Evolutionary conservation across 1,140 invertebrate species (phyloP).

Genomic region (Periplaneta americana): DNA sequence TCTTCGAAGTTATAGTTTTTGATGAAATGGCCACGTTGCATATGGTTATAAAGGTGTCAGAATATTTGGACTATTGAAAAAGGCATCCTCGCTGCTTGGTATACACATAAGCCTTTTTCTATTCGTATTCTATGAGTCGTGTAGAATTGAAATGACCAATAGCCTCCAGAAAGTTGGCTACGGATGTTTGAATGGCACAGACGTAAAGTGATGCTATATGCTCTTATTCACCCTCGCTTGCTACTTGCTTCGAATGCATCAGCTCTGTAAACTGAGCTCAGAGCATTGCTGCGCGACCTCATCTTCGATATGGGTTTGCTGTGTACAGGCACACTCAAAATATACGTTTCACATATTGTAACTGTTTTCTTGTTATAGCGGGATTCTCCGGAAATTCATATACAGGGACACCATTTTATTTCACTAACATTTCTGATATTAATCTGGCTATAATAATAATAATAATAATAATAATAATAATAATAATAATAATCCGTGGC

Average conservation of each 20-base stretch:
- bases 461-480: too few relatives aligned
- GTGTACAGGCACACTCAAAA: neutral
- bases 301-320: neutral
- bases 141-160: neutral
- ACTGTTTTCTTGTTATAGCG: too few relatives aligned
- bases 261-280: neutral
- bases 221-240: neutral
- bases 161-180: neutral
- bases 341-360: neutral
- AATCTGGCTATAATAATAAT: too few relatives aligned
- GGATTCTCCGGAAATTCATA: too few relatives aligned
- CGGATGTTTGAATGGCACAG: neutral
- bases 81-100: neutral
- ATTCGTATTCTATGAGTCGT: neutral
- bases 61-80: neutral
- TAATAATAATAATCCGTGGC: too few relatives aligned
- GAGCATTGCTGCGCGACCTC: neutral
- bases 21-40: neutral
- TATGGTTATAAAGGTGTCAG: neutral
- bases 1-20: neutral
- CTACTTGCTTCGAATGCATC: neutral
- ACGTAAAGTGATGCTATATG: neutral
- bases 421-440: too few relatives aligned
- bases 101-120: neutral
- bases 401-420: too few relatives aligned